phyloP scores from a whole-genome alignment of 2,113 vertebrate species.

The Gambusia holbrooki region DNA sequence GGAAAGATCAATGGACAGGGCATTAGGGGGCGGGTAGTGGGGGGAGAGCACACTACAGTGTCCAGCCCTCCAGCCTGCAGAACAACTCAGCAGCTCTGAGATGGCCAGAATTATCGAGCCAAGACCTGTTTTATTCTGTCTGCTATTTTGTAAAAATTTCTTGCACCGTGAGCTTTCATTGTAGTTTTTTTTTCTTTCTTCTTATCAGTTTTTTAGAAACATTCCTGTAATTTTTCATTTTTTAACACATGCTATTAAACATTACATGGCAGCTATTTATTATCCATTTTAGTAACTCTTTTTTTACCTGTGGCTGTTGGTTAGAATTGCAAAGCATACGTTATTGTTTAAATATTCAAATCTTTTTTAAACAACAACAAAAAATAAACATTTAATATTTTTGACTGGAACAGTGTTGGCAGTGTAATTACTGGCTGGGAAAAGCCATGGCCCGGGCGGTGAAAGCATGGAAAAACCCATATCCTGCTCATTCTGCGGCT shows the following conservation, averaged over 20 bases:
- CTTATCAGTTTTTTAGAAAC: not conserved
- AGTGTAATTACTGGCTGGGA: conserved; percentile 83
- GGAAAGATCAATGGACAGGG: conserved; percentile 99
- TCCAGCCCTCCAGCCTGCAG: conserved; percentile 87
- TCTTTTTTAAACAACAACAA: not conserved
- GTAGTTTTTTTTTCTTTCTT: conserved; percentile 3
- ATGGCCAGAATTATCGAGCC: conserved; percentile 74
- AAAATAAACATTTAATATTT: conserved; percentile 31
- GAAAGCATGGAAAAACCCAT: conserved; percentile 89
- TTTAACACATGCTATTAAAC: not conserved
- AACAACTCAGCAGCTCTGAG: conserved; percentile 69
- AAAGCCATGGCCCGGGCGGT: conserved; percentile 83
- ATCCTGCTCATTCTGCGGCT: conserved; percentile 84
- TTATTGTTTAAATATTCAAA: not conserved
- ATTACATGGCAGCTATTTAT: not conserved
- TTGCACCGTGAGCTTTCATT: conserved; percentile 37
- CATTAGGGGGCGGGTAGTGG: conserved; percentile 76
- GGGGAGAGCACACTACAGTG: conserved; percentile 90
- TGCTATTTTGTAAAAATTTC: conserved; percentile 57
- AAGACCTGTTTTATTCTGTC: conserved; percentile 68
- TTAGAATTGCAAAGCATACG: not conserved
- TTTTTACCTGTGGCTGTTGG: not conserved
- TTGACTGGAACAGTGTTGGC: conserved; percentile 51
- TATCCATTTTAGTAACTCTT: not conserved
- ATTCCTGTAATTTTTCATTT: not conserved